Conservation (phyloP, 2,113 vertebrate species). For the Paracanthobrama guichenoti region DNA sequence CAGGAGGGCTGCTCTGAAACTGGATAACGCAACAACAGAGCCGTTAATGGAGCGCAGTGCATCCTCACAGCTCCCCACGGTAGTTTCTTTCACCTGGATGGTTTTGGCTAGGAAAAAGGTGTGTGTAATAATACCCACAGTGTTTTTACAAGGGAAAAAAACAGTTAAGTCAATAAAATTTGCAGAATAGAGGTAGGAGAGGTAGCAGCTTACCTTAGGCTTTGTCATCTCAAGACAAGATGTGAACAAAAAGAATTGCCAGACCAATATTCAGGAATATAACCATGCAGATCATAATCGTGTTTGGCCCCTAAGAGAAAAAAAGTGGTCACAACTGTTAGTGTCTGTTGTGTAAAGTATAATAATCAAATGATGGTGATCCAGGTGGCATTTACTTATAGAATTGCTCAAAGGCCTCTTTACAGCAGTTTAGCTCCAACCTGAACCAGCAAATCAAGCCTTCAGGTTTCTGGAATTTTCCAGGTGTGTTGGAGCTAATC, state of each 20-base stretch:
- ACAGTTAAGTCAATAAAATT: background rate
- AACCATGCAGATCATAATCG: slow-evolving; percentile 97
- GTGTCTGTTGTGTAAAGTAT: background rate
- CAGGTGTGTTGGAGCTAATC: background rate
- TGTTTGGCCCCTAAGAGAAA: slow-evolving; percentile 86
- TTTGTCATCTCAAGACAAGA: slow-evolving; percentile 85
- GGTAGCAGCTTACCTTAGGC: slow-evolving; percentile 28
- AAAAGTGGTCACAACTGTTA: slow-evolving; percentile 26
- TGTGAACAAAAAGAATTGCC: slow-evolving; percentile 96
- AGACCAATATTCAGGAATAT: slow-evolving; percentile 96
- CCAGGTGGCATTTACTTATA: background rate
- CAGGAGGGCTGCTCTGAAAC: slow-evolving; percentile 61
- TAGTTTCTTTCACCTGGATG: slow-evolving; percentile 57
- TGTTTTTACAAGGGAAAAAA: background rate
- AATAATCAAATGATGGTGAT: background rate
- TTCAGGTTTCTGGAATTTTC: background rate
- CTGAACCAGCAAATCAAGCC: background rate
- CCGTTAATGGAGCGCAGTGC: slow-evolving; percentile 61
- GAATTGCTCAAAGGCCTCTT: background rate
- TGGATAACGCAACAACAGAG: slow-evolving; percentile 57
- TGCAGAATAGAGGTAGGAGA: too few relatives aligned
- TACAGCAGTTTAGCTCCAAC: background rate
- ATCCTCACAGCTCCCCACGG: slow-evolving; percentile 61
- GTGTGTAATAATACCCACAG: background rate
- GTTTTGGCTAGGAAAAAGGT: slow-evolving; percentile 52